Conservation (phyloP, 2,113 vertebrate genomes). For the Etheostoma cragini region DNA sequence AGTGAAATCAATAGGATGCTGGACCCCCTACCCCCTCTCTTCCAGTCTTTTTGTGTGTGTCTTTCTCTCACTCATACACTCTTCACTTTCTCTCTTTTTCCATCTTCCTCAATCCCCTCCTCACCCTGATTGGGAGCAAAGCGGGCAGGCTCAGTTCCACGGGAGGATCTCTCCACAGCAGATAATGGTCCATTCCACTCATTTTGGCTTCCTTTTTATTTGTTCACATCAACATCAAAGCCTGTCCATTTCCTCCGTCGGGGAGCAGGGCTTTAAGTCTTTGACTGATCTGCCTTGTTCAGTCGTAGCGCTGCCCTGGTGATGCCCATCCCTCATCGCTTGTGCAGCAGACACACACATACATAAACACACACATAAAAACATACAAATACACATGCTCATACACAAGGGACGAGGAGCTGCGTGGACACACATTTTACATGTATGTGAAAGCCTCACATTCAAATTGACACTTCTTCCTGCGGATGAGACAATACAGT, state of each 20-base stretch:
- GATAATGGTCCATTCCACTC: constrained; percentile 77
- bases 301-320: constrained; percentile 61
- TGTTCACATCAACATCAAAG: constrained; percentile 84
- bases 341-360: constrained; percentile 35
- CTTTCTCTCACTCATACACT: constrained; percentile 25
- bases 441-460: neutral
- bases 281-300: constrained; percentile 76
- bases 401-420: neutral
- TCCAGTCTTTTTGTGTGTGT: constrained; percentile 28
- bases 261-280: constrained; percentile 78
- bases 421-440: neutral
- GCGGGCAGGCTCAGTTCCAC: constrained; percentile 66
- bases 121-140: constrained; percentile 53
- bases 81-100: constrained; percentile 22
- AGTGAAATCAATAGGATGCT: constrained; percentile 70
- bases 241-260: constrained; percentile 65
- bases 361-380: constrained; percentile 9
- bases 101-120: constrained; percentile 47
- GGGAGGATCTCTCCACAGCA: constrained; percentile 66
- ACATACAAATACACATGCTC: neutral
- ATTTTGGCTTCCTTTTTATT: constrained; percentile 80
- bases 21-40: constrained; percentile 39
- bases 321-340: constrained; percentile 74
- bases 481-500: neutral
- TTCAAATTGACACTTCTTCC: neutral